These are phyloP conservation scores for Tuberolachnus salignus DNA, from an alignment of 2,888 invertebrate genomes.

Conservation along the genomic window DNA sequence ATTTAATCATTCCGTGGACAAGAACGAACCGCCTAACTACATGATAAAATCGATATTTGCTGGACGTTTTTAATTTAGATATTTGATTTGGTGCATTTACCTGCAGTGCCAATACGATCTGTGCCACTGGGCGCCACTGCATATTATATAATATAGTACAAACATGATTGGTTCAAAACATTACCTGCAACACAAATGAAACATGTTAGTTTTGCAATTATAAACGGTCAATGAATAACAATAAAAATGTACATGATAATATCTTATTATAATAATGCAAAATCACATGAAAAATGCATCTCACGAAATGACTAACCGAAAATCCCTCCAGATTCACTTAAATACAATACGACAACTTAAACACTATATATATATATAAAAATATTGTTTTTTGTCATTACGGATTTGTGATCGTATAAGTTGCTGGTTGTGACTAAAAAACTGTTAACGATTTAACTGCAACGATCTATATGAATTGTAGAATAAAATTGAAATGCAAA, in stretches of 20 bases:
- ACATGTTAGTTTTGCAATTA: constrained; percentile 3
- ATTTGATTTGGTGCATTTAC: no score
- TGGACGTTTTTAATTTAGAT: no score
- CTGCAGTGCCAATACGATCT: background rate
- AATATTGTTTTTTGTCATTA: background rate
- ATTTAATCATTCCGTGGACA: no score
- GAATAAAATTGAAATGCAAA: no score
- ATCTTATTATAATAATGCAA: background rate
- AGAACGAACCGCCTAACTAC: no score
- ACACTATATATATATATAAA: no score
- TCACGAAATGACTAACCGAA: background rate
- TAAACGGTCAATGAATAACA: background rate
- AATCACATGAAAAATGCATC: background rate
- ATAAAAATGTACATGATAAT: no score
- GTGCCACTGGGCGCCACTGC: no score
- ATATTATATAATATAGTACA: background rate
- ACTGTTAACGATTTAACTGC: no score
- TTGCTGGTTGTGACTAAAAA: constrained; percentile 22
- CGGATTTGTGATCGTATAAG: constrained; percentile 14
- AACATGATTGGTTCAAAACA: background rate
- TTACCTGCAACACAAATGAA: constrained; percentile 15
- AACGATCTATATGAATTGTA: no score
- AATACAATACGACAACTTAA: background rate
- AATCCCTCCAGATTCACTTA: constrained; percentile 12
- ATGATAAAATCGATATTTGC: no score